Evolutionary conservation across 2,797 vertebrate species (phyloP).

Genomic region (Podarcis siculus): DNA sequence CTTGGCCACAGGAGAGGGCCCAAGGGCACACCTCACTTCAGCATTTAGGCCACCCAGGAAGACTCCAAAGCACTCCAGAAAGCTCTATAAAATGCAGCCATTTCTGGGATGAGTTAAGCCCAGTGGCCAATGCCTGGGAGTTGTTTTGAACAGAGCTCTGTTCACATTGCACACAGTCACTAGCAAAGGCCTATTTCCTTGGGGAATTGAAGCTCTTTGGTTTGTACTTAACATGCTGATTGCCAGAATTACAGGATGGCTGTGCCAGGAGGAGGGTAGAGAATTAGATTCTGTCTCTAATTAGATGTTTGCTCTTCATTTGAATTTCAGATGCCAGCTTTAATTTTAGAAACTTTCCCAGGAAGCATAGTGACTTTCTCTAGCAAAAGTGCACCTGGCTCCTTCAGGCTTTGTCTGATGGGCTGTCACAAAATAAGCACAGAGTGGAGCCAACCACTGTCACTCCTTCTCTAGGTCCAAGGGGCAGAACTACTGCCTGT

Average conservation of each 20-base stretch:
- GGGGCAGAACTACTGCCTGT: neutral
- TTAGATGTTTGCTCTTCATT: slow-evolving; percentile 83
- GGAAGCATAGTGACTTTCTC: slow-evolving; percentile 68
- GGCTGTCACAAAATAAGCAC: neutral
- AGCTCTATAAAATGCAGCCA: accelerated
- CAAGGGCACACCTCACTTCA: neutral
- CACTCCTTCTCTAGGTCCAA: neutral
- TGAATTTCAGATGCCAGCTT: slow-evolving; percentile 83
- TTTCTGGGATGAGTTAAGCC: neutral
- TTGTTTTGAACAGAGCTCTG: neutral
- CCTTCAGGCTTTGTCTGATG: neutral
- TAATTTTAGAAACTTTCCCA: slow-evolving; percentile 81
- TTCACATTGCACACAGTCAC: slow-evolving; percentile 10
- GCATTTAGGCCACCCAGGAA: accelerated
- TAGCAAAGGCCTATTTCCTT: slow-evolving; percentile 4
- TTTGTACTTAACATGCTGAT: slow-evolving; percentile 78
- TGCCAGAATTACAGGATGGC: slow-evolving; percentile 80
- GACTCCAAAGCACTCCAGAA: accelerated
- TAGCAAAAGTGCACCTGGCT: slow-evolving; percentile 68
- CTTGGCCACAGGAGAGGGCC: accelerated
- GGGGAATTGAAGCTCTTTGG: slow-evolving; percentile 58
- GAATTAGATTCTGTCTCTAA: slow-evolving; percentile 82
- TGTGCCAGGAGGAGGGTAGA: slow-evolving; percentile 70
- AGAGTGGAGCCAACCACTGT: neutral
- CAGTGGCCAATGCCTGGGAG: neutral